Evolutionary conservation across 2,113 vertebrate species (phyloP).

Genomic region (Tricholaema leucomelas): DNA sequence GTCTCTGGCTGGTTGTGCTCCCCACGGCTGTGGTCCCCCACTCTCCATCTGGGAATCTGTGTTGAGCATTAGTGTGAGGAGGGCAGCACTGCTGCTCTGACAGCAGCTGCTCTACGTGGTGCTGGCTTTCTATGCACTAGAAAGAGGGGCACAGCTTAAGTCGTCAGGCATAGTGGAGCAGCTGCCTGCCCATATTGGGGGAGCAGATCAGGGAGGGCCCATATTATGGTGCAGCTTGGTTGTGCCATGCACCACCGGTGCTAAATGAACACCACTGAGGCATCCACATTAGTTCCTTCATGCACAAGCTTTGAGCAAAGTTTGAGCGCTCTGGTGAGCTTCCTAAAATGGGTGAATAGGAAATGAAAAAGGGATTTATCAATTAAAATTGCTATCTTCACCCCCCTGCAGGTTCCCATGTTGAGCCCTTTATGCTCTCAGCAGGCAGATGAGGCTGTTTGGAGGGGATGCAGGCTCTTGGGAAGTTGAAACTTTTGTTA

Average conservation of each 20-base stretch:
- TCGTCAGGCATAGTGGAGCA: rapidly evolving
- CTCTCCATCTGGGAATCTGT: rapidly evolving
- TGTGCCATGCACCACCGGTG: neutral
- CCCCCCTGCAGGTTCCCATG: neutral
- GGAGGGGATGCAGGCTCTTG: rapidly evolving
- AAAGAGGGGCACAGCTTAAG: rapidly evolving
- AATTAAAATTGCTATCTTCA: neutral
- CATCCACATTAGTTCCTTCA: rapidly evolving
- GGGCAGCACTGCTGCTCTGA: neutral
- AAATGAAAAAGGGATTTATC: neutral
- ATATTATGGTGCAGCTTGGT: neutral
- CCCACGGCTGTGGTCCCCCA: rapidly evolving
- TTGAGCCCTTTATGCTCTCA: rapidly evolving
- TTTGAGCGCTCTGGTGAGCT: neutral
- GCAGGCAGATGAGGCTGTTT: neutral
- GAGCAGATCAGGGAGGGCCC: neutral
- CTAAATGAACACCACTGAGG: neutral
- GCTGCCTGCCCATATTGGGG: neutral
- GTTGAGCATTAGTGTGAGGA: rapidly evolving
- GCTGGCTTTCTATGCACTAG: neutral
- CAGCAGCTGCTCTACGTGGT: rapidly evolving
- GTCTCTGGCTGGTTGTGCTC: neutral
- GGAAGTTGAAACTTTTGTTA: neutral
- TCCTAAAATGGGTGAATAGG: neutral
- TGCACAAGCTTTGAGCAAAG: neutral